phyloP scores from a whole-genome alignment of 2,797 vertebrate species.

The Adrianichthys oophorus region DNA sequence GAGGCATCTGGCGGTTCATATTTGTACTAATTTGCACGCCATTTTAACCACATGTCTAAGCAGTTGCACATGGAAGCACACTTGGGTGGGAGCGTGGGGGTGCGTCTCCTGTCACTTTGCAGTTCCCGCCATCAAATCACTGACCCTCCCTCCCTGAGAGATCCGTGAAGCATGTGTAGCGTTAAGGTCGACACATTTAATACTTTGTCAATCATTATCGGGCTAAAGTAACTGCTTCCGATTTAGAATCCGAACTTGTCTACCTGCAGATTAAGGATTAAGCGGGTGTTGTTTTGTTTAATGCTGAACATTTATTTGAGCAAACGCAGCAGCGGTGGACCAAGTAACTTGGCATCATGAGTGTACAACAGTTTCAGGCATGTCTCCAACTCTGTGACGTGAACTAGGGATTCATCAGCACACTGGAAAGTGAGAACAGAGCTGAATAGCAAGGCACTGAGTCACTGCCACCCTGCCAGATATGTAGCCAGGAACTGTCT shows the following conservation, averaged over 20 bases:
- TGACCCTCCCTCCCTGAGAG: slow-evolving; percentile 63
- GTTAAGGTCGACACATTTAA: slow-evolving; percentile 53
- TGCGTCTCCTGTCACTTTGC: slow-evolving; percentile 71
- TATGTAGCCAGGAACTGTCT: slow-evolving; percentile 56
- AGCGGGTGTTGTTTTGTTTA: no score
- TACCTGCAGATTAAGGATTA: background rate
- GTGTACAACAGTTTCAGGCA: slow-evolving; percentile 56
- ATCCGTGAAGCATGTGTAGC: slow-evolving; percentile 53
- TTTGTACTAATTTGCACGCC: slow-evolving; percentile 39
- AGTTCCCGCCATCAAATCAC: slow-evolving; percentile 69
- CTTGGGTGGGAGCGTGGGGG: slow-evolving; percentile 43
- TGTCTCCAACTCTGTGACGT: slow-evolving; percentile 66
- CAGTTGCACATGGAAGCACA: slow-evolving; percentile 63
- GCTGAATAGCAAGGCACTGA: slow-evolving; percentile 68
- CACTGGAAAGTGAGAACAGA: slow-evolving; percentile 70
- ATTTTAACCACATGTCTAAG: slow-evolving; percentile 59
- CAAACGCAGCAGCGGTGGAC: slow-evolving; percentile 34
- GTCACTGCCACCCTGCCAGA: slow-evolving; percentile 64
- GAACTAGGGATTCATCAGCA: slow-evolving; percentile 60
- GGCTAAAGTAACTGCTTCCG: background rate
- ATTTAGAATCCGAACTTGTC: slow-evolving; percentile 1
- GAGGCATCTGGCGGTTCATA: slow-evolving; percentile 47
- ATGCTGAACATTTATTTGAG: no score
- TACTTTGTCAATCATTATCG: slow-evolving; percentile 22
- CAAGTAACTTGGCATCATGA: slow-evolving; percentile 50